Conservation (phyloP, 2,888 invertebrate genomes). For the Cyclophora albipunctata region DNA sequence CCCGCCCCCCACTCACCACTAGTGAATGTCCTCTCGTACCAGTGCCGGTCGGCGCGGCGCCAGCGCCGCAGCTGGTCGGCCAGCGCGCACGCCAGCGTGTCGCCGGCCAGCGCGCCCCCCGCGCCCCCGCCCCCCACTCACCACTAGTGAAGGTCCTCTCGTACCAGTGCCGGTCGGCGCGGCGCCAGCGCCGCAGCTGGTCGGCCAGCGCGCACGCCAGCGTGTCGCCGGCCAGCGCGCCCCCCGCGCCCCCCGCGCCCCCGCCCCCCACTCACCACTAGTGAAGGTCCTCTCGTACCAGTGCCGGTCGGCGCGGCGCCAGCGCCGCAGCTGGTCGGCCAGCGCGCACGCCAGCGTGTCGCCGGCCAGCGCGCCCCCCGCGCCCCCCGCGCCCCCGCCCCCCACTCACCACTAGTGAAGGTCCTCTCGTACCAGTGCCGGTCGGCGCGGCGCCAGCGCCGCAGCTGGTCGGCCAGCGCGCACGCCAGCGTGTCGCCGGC, state of each 20-base stretch:
- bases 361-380: conserved; percentile 87
- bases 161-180: conserved; percentile 88
- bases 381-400: no score
- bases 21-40: conserved; percentile 59
- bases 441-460: conserved; percentile 84
- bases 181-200: conserved; percentile 85
- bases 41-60: conserved; percentile 87
- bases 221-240: conserved; percentile 88
- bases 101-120: conserved; percentile 87
- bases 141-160: conserved; percentile 28
- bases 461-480: conserved; percentile 88
- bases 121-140: no score
- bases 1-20: conserved; percentile 21
- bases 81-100: conserved; percentile 90
- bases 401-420: conserved; percentile 23
- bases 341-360: conserved; percentile 91
- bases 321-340: conserved; percentile 86
- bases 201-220: conserved; percentile 90
- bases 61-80: conserved; percentile 88
- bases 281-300: conserved; percentile 70
- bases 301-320: conserved; percentile 87
- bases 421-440: conserved; percentile 80
- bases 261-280: conserved; percentile 20
- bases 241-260: no score
- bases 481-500: conserved; percentile 91